Evolutionary conservation across 2,888 invertebrate genomes (phyloP).

Genomic region (Seladonia tumulorum): DNA sequence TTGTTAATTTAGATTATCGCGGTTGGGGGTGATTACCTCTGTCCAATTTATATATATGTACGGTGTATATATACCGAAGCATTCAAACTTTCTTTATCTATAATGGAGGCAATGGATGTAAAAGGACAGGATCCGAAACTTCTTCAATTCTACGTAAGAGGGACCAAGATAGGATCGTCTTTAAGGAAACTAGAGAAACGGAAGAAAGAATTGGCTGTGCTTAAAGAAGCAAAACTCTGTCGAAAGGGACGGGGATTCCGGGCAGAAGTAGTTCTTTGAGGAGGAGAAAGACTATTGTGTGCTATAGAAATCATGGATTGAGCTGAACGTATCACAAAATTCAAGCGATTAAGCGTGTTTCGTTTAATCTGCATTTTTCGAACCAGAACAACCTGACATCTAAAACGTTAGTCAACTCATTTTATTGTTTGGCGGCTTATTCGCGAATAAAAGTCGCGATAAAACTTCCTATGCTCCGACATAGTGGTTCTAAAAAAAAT

Average conservation of each 20-base stretch:
- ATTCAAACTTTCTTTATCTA: not conserved
- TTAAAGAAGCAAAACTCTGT: not conserved
- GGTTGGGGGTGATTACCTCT: no score
- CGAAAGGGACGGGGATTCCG: not conserved
- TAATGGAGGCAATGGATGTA: not conserved
- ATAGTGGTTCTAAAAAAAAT: no score
- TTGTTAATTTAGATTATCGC: no score
- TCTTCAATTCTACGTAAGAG: not conserved
- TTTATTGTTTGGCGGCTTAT: no score
- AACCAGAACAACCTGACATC: not conserved
- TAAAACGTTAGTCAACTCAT: no score
- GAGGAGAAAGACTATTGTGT: not conserved
- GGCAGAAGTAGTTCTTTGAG: not conserved
- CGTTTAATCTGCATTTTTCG: not conserved
- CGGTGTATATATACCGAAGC: not conserved
- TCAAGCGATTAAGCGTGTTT: no score
- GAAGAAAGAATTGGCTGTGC: not conserved
- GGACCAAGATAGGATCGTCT: not conserved
- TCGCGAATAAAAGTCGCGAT: no score
- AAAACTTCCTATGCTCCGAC: no score
- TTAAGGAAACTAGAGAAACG: not conserved
- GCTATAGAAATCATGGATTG: not conserved
- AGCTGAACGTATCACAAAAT: not conserved
- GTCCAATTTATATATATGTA: no score
- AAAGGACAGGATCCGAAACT: not conserved